phyloP scores from a whole-genome alignment of 64 coral and sea anemone genomes.

The Astreopora myriophthalma region DNA sequence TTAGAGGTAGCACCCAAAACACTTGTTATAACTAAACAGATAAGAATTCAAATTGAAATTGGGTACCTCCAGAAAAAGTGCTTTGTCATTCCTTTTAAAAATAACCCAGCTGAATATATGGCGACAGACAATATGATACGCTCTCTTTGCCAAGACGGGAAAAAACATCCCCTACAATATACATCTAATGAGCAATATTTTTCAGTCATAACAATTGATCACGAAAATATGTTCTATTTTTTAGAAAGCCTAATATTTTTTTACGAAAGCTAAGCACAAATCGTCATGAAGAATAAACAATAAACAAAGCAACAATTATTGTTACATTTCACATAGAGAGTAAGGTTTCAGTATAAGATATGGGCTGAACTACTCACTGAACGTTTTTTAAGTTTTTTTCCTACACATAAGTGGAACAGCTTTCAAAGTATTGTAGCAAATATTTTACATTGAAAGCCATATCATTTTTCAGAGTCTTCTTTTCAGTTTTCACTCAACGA shows the following conservation, averaged over 20 bases:
- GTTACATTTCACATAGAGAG: too few relatives aligned
- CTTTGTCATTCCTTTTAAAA: background rate
- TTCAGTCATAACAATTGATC: background rate
- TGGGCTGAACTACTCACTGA: too few relatives aligned
- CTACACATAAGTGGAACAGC: background rate
- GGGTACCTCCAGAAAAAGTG: too few relatives aligned
- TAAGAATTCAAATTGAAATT: too few relatives aligned
- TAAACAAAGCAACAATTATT: background rate
- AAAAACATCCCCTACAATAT: background rate
- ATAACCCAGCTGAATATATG: background rate
- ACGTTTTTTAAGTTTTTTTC: background rate
- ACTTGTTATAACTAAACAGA: too few relatives aligned
- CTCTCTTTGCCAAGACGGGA: background rate
- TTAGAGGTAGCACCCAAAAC: too few relatives aligned
- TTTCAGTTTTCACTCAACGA: background rate
- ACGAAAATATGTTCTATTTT: constrained; percentile 14
- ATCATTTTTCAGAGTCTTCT: too few relatives aligned
- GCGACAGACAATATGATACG: background rate
- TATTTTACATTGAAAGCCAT: too few relatives aligned
- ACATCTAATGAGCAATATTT: background rate
- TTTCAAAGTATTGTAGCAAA: background rate
- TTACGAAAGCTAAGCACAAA: background rate
- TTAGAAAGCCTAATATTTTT: background rate
- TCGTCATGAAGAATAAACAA: background rate
- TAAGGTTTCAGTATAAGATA: too few relatives aligned